Conservation (phyloP, 1,140 invertebrate genomes). For the Lordiphosa clarofinis region DNA sequence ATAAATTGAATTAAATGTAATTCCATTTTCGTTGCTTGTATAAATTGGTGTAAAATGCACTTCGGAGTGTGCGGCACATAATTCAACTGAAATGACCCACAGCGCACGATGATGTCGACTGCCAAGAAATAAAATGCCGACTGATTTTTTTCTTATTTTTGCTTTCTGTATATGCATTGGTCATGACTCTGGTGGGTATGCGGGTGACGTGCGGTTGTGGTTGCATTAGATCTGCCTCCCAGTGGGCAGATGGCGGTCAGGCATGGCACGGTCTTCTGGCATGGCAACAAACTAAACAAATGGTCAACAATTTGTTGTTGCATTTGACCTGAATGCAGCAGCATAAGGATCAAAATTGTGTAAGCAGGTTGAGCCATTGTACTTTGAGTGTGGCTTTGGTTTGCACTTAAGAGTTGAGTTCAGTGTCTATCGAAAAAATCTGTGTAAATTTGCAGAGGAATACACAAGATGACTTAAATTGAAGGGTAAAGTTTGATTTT, state of each 20-base stretch:
- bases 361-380: no score
- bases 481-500: no score
- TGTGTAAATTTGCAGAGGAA: no score
- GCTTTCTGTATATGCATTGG: conserved; percentile 34
- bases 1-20: conserved; percentile 15
- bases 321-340: neutral
- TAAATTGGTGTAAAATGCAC: no score
- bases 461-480: no score
- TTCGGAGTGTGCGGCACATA: conserved; percentile 51
- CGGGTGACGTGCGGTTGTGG: conserved; percentile 64
- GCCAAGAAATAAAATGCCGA: conserved; percentile 40
- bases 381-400: no score
- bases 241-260: conserved; percentile 42
- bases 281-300: conserved; percentile 30
- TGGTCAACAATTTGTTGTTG: conserved; percentile 9
- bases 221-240: conserved; percentile 27
- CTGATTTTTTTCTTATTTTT: conserved; percentile 26
- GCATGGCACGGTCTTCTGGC: conserved; percentile 14
- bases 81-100: conserved; percentile 63
- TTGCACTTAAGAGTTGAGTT: no score
- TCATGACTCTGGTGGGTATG: conserved; percentile 44
- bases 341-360: no score
- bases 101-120: conserved; percentile 34
- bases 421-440: no score
- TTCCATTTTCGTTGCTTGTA: no score